These are phyloP conservation scores for Zele albiditarsus DNA, from an alignment of 2,888 invertebrate genomes.

Conservation along the genomic window DNA sequence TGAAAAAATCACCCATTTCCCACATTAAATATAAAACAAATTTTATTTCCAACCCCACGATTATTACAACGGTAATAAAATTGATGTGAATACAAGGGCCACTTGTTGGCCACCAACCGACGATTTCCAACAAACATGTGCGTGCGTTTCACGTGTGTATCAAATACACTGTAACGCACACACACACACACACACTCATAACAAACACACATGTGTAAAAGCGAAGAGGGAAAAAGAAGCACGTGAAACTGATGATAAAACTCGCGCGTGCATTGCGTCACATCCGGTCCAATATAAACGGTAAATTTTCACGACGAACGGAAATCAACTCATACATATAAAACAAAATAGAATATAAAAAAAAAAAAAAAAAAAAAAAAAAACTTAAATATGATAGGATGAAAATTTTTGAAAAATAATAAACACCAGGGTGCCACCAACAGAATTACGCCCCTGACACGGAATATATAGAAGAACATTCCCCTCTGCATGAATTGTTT, in stretches of 20 bases:
- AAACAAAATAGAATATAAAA: background rate
- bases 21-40: too few species aligned
- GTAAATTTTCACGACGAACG: background rate
- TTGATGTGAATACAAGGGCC: slow-evolving; percentile 50
- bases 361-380: background rate
- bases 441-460: background rate
- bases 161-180: background rate
- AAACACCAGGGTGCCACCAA: background rate
- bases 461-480: background rate
- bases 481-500: background rate
- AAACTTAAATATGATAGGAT: background rate
- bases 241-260: slow-evolving; percentile 38
- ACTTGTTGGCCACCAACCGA: slow-evolving; percentile 48
- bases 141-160: background rate
- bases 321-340: background rate
- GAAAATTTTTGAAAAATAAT: background rate
- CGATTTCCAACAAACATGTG: slow-evolving; percentile 21
- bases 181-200: background rate
- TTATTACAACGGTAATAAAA: slow-evolving; percentile 38
- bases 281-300: slow-evolving; percentile 39
- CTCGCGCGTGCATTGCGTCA: slow-evolving; percentile 40
- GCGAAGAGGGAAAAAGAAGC: slow-evolving; percentile 29
- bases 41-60: background rate
- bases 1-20: too few species aligned
- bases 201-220: background rate